Evolutionary conservation across 1,140 invertebrate species (phyloP), one percentile per base, ranked within the genome.

Genomic region (Scaptomyza graminum): DNA sequence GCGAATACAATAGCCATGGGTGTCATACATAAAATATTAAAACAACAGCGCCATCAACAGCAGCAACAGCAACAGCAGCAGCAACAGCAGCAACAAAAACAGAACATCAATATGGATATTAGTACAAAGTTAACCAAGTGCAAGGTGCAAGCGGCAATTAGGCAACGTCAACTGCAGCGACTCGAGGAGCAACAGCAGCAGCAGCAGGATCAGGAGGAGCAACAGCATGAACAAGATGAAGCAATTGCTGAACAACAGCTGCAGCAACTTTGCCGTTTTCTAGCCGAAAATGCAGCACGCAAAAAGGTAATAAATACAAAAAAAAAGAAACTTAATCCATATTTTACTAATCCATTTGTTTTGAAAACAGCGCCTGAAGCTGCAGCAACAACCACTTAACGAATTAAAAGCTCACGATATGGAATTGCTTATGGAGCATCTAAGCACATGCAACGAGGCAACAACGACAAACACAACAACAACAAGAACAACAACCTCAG

Each of bases 21-120:
- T 57, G 81, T 90, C 72, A 90, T 90, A 51, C 87, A 90, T 39
- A 90, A 90, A 60, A 79, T 90, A 76, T 52, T 90, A 3, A 90
- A 90, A 50, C 89, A 90, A 43, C 90, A 84, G 5, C 76, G 82
- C 3, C 69, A 63, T 15, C 65, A 54, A 28, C 65, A 68, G 28
- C 59, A 69, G 16, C 57, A 52, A 16, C n/a, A 37, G 2, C 25
- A 44, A 3, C 13, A 90, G 52, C 87, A 90, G 44, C 81, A 85
- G 8, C 68, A 74, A 5, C 62, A 63, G 13, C 66, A 68, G 11
- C 57, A 62, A 12, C 60, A 65, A 8, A 5, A 47, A 4, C 52
- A 39, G 18, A 54, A 51, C 37, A 25, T 74, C n/a, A 74, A 61
- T 41, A 77, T 74, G 80, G 89, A 90, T 43, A 46, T 90, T 12